These are phyloP conservation scores for Ammospiza caudacuta DNA, from an alignment of 2,113 vertebrate genomes.

Conservation along the genomic window DNA sequence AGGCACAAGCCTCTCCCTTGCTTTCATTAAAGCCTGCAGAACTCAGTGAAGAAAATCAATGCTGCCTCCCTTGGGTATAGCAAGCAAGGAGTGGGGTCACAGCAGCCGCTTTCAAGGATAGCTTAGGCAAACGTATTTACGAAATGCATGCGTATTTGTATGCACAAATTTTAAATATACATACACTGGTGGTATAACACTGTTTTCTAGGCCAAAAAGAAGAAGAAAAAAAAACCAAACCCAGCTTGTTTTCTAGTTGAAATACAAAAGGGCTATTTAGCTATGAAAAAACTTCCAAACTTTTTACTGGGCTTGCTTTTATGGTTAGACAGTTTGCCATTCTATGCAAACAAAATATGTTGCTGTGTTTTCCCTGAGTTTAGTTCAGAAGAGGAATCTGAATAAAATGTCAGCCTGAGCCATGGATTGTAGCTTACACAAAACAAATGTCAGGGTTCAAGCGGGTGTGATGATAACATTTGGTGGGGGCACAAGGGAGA, in stretches of 20 bases:
- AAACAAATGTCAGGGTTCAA: conserved; percentile 45
- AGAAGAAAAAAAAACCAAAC: background rate
- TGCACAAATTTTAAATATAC: background rate
- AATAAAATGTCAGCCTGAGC: conserved; percentile 29
- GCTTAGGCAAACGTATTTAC: background rate
- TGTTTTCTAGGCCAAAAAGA: background rate
- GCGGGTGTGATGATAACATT: background rate
- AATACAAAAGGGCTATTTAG: background rate
- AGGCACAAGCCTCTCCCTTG: conserved; percentile 55
- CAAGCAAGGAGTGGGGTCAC: conserved; percentile 11
- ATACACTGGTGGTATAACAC: background rate
- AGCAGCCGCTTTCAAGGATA: conserved; percentile 4
- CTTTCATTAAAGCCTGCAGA: conserved; percentile 50
- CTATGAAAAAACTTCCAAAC: background rate
- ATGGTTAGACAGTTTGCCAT: background rate
- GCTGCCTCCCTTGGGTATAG: background rate
- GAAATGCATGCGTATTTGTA: background rate
- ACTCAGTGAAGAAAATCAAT: conserved; percentile 36
- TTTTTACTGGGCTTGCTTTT: background rate
- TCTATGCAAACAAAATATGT: background rate
- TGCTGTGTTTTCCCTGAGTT: background rate
- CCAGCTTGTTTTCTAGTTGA: background rate
- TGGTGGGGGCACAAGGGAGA: background rate
- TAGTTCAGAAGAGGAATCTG: background rate
- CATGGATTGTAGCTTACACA: background rate